Evolutionary conservation across 2,113 vertebrate species (phyloP).

Genomic region (Gila orcuttii): DNA sequence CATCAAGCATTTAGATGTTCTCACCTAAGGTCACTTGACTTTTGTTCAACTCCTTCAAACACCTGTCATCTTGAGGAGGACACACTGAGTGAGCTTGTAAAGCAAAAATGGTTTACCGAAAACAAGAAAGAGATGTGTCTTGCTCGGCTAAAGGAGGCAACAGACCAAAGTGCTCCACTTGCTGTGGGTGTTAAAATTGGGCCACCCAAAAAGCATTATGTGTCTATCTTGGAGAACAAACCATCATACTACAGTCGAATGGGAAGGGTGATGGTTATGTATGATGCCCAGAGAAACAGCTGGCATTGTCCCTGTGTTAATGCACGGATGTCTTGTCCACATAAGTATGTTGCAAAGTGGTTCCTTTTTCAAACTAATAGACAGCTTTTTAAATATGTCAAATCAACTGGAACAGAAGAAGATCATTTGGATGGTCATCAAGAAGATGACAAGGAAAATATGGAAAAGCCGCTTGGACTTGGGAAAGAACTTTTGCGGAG

Average conservation of each 20-base stretch:
- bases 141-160: background rate
- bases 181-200: background rate
- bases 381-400: background rate
- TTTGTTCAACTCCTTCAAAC: background rate
- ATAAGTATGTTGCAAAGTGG: background rate
- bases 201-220: background rate
- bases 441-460: too few relatives aligned
- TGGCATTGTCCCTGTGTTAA: slow-evolving; percentile 12
- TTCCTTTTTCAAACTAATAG: background rate
- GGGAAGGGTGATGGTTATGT: background rate
- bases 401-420: background rate
- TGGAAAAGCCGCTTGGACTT: background rate
- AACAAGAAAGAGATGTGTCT: background rate
- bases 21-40: slow-evolving; percentile 16
- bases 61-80: too few relatives aligned
- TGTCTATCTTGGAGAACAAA: slow-evolving; percentile 4
- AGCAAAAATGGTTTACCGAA: too few relatives aligned
- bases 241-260: background rate
- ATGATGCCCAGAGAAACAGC: background rate
- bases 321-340: background rate
- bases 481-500: background rate
- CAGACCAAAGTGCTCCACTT: background rate
- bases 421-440: background rate
- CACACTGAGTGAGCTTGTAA: too few relatives aligned
- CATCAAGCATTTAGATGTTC: slow-evolving; percentile 3